Evolutionary conservation across 2,797 vertebrate genomes (phyloP).

Genomic region (Prunella strophiata): DNA sequence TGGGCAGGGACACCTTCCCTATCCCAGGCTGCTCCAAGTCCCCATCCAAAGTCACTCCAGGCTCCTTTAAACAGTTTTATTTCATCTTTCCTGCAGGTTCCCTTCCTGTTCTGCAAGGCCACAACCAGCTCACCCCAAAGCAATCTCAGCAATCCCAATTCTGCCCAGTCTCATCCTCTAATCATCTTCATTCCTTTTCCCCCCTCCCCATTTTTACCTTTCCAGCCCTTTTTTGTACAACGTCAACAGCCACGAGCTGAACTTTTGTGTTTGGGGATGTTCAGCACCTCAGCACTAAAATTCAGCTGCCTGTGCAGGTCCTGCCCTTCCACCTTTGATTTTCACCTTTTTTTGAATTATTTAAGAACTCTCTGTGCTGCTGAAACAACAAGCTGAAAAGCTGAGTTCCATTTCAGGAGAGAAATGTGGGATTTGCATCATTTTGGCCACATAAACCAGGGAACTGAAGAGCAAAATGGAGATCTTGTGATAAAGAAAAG

Average conservation of each 20-base stretch:
- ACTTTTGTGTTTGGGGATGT: neutral
- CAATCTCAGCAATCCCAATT: neutral
- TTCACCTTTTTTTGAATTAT: neutral
- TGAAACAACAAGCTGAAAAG: neutral
- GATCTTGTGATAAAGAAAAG: neutral
- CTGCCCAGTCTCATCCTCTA: neutral
- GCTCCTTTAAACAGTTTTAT: neutral
- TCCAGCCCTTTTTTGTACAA: neutral
- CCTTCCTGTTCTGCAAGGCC: neutral
- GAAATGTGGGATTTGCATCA: neutral
- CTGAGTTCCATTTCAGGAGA: neutral
- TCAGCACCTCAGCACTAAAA: neutral
- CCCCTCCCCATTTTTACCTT: neutral
- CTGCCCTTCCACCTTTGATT: neutral
- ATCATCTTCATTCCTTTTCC: neutral
- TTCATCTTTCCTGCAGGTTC: neutral
- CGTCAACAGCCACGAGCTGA: neutral
- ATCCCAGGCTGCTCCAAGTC: neutral
- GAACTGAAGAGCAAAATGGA: accelerated
- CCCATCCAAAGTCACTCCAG: neutral
- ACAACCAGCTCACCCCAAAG: neutral
- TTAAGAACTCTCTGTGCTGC: neutral
- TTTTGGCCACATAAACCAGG: neutral
- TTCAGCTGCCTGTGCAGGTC: neutral
- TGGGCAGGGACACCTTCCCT: neutral